phyloP scores from a whole-genome alignment of 1,140 invertebrate species.

The Proales similis region DNA sequence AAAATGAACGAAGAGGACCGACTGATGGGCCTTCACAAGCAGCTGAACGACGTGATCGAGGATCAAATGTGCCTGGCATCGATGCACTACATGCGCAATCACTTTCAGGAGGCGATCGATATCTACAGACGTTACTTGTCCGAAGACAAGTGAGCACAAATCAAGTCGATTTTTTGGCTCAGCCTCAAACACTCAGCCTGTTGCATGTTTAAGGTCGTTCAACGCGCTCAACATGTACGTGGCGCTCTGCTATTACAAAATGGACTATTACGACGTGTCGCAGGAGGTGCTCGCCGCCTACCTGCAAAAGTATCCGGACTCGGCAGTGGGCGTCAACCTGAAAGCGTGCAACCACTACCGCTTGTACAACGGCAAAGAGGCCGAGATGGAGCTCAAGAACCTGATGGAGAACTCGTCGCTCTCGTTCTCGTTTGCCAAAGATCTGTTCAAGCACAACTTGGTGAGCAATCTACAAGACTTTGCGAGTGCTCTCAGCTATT shows the following conservation, averaged over 20 bases:
- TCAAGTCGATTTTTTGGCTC: too few relatives aligned
- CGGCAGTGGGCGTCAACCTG: slow-evolving; percentile 75
- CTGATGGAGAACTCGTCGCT: slow-evolving; percentile 65
- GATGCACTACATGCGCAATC: slow-evolving; percentile 85
- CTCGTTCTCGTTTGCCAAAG: slow-evolving; percentile 77
- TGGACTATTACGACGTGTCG: slow-evolving; percentile 68
- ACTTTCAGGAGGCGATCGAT: slow-evolving; percentile 97
- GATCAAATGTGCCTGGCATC: slow-evolving; percentile 91
- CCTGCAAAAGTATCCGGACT: slow-evolving; percentile 81
- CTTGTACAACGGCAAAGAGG: slow-evolving; percentile 85
- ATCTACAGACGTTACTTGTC: slow-evolving; percentile 90
- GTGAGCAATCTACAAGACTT: too few relatives aligned
- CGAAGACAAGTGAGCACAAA: too few relatives aligned
- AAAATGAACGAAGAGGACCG: slow-evolving; percentile 80
- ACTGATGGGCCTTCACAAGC: slow-evolving; percentile 71
- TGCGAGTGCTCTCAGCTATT: too few relatives aligned
- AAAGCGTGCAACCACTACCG: slow-evolving; percentile 82
- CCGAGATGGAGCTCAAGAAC: slow-evolving; percentile 62
- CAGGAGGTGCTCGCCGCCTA: slow-evolving; percentile 85
- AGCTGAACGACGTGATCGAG: slow-evolving; percentile 76
- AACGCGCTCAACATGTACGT: slow-evolving; percentile 92
- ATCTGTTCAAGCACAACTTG: slow-evolving; percentile 87
- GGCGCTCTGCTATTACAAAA: slow-evolving; percentile 92
- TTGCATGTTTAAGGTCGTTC: slow-evolving; percentile 66
- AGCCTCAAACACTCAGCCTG: slow-evolving; percentile 14